Evolutionary conservation across 37 sponge, comb jelly and placozoan genomes (phyloP), one percentile per base, ranked within the genome.

Genomic region (Ianthella basta): DNA sequence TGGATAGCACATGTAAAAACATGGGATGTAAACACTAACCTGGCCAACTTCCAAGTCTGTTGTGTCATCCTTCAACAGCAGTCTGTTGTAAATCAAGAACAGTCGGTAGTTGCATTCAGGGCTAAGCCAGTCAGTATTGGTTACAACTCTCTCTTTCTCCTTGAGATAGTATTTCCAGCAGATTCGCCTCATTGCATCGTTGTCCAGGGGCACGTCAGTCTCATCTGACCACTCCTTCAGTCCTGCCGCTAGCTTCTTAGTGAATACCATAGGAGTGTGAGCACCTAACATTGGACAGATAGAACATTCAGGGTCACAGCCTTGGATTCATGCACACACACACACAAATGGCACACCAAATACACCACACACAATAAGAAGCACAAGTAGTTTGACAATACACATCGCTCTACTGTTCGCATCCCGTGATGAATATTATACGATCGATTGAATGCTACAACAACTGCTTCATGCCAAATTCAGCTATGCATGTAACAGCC

Each of bases 161-260:
- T 20, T 70, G 4, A 35, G 72, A 16, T 70, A 70, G 15, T 70
- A 70, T 35, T 70, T 70, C 72, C 72, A 70, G 15, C 72, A 70
- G n/a, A 70, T 29, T 6, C 72, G 25, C 4, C 27, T 70, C 20
- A 70, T 16, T 70, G 35, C 36, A 4, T 70, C 72, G 29, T 70
- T 33, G 72, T 70, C 37, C 72, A 35, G 32, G 5, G 32, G 20
- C n/a, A 25, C 33, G 6, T 12, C 37, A 21, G 37, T 6, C 36
- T 70, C 29, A 20, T 6, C 37, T 33, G 72, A 29, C 72, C 72
- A 70, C 20, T 70, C 37, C 8, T 4, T 33, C 72, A 70, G 72
- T 2, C 32, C 72, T 2, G n/a, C 72, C 4, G 32, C n/a, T 34
- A 70, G 21, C 72, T 27, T 35, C 35, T 6, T 6, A 29, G 72